Conservation (phyloP, 2,888 invertebrate genomes). For the Nomada goodeniana region DNA sequence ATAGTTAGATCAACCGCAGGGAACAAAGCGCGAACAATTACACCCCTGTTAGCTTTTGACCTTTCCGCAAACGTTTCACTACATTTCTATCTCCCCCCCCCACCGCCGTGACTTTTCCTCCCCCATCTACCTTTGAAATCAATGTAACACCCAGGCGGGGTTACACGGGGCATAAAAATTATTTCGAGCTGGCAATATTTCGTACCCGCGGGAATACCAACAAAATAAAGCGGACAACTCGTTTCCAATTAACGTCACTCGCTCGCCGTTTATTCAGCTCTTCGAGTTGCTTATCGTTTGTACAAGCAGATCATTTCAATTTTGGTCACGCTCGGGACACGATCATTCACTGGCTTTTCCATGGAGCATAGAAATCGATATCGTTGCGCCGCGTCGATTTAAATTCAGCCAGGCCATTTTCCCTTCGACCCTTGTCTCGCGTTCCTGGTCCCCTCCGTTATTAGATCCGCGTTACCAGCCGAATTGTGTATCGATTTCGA, state of each 20-base stretch:
- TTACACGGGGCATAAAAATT: slow-evolving; percentile 34
- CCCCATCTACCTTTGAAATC: background rate
- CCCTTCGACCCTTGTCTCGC: slow-evolving; percentile 1
- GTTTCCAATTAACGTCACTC: slow-evolving; percentile 67
- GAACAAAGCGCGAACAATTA: no score
- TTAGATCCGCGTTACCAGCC: slow-evolving; percentile 35
- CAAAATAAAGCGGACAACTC: slow-evolving; percentile 61
- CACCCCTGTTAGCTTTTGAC: no score
- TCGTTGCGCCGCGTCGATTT: slow-evolving; percentile 24
- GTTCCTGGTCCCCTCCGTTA: slow-evolving; percentile 30
- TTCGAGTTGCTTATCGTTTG: slow-evolving; percentile 60
- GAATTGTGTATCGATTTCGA: slow-evolving; percentile 33
- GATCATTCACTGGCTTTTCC: slow-evolving; percentile 29
- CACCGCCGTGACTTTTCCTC: background rate
- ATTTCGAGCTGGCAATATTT: slow-evolving; percentile 10
- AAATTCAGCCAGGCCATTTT: slow-evolving; percentile 31
- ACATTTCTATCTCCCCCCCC: background rate
- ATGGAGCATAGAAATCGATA: slow-evolving; percentile 28
- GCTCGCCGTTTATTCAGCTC: slow-evolving; percentile 49
- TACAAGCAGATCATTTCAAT: slow-evolving; percentile 57
- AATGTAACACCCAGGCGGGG: background rate
- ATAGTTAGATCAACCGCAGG: no score
- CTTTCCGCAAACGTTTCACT: no score
- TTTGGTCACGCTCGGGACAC: slow-evolving; percentile 43
- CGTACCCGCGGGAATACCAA: slow-evolving; percentile 1